Conservation (phyloP, 2,888 invertebrate species). For the Linnaemya vulpina region DNA sequence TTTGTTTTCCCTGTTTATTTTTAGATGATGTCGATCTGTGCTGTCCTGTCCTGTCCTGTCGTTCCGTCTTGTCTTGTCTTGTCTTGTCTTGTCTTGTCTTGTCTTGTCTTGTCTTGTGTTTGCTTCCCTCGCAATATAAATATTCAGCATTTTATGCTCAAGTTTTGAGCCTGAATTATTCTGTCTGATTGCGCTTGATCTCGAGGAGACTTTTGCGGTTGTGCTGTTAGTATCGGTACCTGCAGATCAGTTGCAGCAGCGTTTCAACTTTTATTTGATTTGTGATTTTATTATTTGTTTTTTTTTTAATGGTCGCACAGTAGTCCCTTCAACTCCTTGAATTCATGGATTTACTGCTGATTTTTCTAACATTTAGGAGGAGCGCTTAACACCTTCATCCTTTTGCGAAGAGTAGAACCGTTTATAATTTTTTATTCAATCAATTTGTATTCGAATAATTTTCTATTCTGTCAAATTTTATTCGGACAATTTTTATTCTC, state of each 20-base stretch:
- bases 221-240: slow-evolving; percentile 31
- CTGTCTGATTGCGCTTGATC: slow-evolving; percentile 4
- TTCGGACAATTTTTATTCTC: too few species aligned
- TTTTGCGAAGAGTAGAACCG: too few species aligned
- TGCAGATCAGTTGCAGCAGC: slow-evolving; percentile 33
- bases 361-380: too few species aligned
- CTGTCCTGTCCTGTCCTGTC: background rate
- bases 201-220: slow-evolving; percentile 7
- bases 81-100: too few species aligned
- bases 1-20: slow-evolving; percentile 10
- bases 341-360: too few species aligned
- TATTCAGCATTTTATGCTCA: slow-evolving; percentile 4
- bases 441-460: too few species aligned
- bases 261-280: slow-evolving; percentile 11
- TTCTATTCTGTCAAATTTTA: too few species aligned
- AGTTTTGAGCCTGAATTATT: slow-evolving; percentile 27
- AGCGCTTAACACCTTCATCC: too few species aligned
- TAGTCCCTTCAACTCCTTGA: too few species aligned
- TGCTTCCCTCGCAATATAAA: slow-evolving; percentile 26
- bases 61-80: background rate
- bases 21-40: background rate
- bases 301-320: background rate
- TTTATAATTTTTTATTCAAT: too few species aligned
- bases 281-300: too few species aligned
- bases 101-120: slow-evolving; percentile 19